These are phyloP conservation scores for Drosophila varians DNA, from an alignment of 1,140 invertebrate genomes.

Conservation along the genomic window DNA sequence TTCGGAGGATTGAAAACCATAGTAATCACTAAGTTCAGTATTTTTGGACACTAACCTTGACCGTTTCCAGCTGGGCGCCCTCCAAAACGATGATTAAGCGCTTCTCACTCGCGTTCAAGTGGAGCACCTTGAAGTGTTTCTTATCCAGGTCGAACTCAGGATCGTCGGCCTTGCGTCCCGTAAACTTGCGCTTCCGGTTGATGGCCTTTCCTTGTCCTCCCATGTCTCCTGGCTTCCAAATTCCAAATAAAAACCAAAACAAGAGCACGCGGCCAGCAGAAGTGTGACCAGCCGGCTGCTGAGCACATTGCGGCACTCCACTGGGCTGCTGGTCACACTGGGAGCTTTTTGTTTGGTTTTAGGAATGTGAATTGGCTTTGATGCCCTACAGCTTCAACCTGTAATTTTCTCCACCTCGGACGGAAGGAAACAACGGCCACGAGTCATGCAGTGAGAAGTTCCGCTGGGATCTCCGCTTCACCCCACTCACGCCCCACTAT, in stretches of 20 bases:
- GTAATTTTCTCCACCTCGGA: not conserved
- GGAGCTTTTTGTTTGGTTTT: not conserved
- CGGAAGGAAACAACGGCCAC: not conserved
- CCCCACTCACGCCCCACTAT: not conserved
- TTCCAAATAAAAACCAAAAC: slow-evolving; percentile 1
- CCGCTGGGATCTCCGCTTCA: not conserved
- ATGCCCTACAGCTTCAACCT: not conserved
- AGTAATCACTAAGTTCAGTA: not conserved
- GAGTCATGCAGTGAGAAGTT: not conserved
- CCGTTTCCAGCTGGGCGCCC: slow-evolving; percentile 96
- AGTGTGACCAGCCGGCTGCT: not conserved
- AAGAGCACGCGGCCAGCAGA: not conserved
- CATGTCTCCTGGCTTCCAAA: slow-evolving; percentile 22
- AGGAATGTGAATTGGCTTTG: not conserved
- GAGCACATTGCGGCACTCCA: not conserved
- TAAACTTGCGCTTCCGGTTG: slow-evolving; percentile 70
- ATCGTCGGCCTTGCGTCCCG: slow-evolving; percentile 68
- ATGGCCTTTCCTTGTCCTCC: slow-evolving; percentile 71
- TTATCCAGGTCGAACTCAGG: slow-evolving; percentile 79
- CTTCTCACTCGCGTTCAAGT: slow-evolving; percentile 88
- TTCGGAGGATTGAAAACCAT: slow-evolving; percentile 52
- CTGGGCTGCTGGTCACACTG: not conserved
- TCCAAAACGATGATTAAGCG: slow-evolving; percentile 97
- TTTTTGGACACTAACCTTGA: slow-evolving; percentile 89
- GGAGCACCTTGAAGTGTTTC: slow-evolving; percentile 76